Percentiles rank a stretch among this genome's conserved stretches.
Evolutionary conservation across 2,113 vertebrate species (phyloP).

Genomic region (Oryzias woworae): DNA sequence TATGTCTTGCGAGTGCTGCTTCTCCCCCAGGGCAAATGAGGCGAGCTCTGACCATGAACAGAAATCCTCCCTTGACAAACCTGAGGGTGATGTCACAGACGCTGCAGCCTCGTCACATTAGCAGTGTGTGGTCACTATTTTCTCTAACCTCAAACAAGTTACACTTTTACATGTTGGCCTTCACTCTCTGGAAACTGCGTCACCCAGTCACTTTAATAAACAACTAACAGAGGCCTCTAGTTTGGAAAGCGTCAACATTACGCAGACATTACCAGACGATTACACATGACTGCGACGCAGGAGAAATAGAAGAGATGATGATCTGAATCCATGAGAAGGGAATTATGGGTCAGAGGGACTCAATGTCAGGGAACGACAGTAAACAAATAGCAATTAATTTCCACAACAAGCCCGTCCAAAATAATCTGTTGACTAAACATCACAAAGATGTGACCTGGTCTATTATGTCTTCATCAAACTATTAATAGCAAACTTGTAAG

Average conservation of each 20-base stretch:
- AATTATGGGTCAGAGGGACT: constrained; percentile 40
- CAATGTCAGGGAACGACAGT: constrained; percentile 18
- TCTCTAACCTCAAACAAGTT: constrained; percentile 36
- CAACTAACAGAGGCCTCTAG: constrained; percentile 21
- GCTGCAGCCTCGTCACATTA: constrained; percentile 16
- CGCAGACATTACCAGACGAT: constrained; percentile 57
- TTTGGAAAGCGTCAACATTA: constrained; percentile 57
- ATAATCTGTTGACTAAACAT: constrained; percentile 3
- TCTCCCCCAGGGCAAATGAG: constrained; percentile 18
- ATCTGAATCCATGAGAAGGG: constrained; percentile 25
- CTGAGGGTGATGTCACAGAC: constrained; percentile 39
- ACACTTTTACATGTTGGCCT: constrained; percentile 45
- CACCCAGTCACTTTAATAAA: constrained; percentile 48
- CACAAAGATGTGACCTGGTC: background rate
- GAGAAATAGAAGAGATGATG: constrained; percentile 20
- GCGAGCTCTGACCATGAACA: constrained; percentile 8
- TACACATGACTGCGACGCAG: constrained; percentile 56
- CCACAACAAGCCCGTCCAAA: constrained; percentile 7
- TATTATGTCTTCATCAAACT: background rate
- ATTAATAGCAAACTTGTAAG: background rate
- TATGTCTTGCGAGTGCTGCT: background rate
- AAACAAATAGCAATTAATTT: constrained; percentile 38
- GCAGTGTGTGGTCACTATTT: constrained; percentile 25
- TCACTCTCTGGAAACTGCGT: constrained; percentile 23
- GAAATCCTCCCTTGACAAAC: constrained; percentile 24